Evolutionary conservation across 2,113 vertebrate species (phyloP).

Genomic region (Riparia riparia): DNA sequence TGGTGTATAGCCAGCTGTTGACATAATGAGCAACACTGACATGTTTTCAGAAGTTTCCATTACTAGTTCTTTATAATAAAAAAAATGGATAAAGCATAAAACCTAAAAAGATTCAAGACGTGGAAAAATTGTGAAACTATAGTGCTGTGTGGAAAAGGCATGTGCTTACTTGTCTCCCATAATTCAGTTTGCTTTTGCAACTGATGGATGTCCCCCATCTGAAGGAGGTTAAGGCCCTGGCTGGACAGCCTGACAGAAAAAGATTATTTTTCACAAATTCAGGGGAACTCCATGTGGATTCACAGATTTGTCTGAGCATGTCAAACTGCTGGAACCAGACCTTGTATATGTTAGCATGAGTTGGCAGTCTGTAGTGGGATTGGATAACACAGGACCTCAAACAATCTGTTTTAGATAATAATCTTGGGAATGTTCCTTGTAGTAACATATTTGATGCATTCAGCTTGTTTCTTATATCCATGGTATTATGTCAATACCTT

Average conservation of each 20-base stretch:
- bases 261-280: constrained; percentile 14
- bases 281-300: not conserved
- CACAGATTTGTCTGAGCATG: constrained; percentile 29
- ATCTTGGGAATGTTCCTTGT: constrained; percentile 27
- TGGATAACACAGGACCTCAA: constrained; percentile 31
- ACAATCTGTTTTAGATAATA: constrained; percentile 39
- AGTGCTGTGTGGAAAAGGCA: not conserved
- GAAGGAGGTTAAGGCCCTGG: not conserved
- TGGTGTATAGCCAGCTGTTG: not conserved
- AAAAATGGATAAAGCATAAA: not conserved
- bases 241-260: not conserved
- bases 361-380: not conserved
- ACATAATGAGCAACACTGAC: not conserved
- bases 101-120: not conserved
- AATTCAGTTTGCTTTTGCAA: not conserved
- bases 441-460: constrained; percentile 6
- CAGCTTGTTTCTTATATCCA: not conserved
- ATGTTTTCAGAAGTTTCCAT: not conserved
- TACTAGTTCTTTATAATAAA: not conserved
- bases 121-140: not conserved
- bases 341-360: constrained; percentile 22
- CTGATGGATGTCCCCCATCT: not conserved
- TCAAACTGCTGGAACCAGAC: constrained; percentile 22
- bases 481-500: not conserved
- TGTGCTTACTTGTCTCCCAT: not conserved